Conservation (phyloP, 2,113 vertebrate genomes). For the Dasypus novemcinctus region DNA sequence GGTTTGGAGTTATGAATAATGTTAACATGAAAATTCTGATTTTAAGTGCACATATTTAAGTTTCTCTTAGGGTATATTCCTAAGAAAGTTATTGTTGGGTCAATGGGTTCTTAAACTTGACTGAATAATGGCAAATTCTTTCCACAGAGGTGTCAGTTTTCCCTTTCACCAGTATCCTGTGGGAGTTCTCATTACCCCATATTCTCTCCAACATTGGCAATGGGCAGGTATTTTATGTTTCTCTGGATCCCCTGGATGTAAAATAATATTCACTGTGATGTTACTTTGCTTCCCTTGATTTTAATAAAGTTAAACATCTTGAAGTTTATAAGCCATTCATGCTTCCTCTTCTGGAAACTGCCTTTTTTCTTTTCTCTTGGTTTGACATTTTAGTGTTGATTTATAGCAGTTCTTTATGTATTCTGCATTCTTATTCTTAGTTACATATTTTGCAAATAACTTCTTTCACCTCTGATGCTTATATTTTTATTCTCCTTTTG, state of each 20-base stretch:
- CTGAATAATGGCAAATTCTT: background rate
- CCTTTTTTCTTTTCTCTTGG: background rate
- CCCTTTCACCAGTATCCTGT: no score
- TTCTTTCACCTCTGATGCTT: background rate
- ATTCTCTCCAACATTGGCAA: background rate
- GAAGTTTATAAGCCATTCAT: constrained; percentile 10
- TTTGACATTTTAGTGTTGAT: background rate
- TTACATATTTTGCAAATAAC: constrained; percentile 4
- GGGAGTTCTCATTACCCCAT: background rate
- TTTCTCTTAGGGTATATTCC: background rate
- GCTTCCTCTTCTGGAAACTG: background rate
- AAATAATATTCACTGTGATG: background rate
- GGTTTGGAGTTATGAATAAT: background rate
- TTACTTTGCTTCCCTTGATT: background rate
- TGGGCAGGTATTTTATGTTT: background rate
- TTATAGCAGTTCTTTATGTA: background rate
- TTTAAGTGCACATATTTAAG: background rate
- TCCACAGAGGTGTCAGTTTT: background rate
- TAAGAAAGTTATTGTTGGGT: background rate
- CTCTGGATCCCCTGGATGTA: background rate
- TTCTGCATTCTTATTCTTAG: background rate
- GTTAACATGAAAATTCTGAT: background rate
- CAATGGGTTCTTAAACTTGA: background rate
- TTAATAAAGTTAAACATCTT: background rate
- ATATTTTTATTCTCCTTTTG: background rate